Evolutionary conservation across 2,797 vertebrate species (phyloP), one percentile per base, ranked within the genome.

Genomic region (Ciconia nigra): DNA sequence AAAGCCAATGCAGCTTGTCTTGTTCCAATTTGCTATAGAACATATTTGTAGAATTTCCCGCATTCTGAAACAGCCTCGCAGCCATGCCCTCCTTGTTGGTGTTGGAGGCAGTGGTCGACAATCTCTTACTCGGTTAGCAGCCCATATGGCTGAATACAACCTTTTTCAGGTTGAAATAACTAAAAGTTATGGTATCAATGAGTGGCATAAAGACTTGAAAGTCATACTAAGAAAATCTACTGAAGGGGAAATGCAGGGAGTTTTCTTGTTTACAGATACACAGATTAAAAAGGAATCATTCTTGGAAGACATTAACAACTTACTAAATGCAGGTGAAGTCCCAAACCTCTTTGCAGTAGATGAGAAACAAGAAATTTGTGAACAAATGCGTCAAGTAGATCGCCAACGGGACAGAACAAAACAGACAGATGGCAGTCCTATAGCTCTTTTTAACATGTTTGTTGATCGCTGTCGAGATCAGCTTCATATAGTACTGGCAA

Each of bases 271-370:
- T 74, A 99, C 99, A 4, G 99, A 99, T 84, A 98, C 98, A 14
- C 99, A 99, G 94, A 99, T 99, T 72, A 99, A 99, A 97, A 98
- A 95, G 89, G 99, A 99, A 84, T 99, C 99, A 4, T 99, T 99
- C 94, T 96, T 99, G 42, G 99, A 99, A 97, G 99, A 99, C 42
- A 97, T 99, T 59, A 99, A 99, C 91, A 99, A 99, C 91, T 97
- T 99, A 81, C 98, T 99, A 33, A 99, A 99, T 96, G 99, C 99
- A 2, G 99, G 99, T 11, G 99, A 99, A 97, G 98, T 99, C 65
- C 99, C 99, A 41, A 99, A 99, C 91, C 97, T 99, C 74, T 99
- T 99, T 94, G 96, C 98, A 0, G 73, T 98, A 15, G 99, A 99
- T 33, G 99, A 99, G 91, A 99, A 99, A 92, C 98, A 99, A 94